These are phyloP conservation scores for Loripinus fragilis DNA, from an alignment of 2,888 invertebrate genomes.

Conservation along the genomic window DNA sequence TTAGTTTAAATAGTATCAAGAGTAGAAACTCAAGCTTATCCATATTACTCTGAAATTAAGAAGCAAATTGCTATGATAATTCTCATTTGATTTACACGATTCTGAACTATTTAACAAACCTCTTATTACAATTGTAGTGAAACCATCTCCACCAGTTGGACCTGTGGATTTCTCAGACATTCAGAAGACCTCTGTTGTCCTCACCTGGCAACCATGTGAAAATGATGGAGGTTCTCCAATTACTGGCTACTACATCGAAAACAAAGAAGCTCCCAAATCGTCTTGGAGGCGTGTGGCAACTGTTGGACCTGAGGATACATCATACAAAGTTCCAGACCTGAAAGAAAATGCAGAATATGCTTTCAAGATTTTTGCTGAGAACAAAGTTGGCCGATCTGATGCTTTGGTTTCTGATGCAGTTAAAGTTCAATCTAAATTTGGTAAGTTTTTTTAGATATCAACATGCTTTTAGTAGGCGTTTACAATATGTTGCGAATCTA, in stretches of 20 bases:
- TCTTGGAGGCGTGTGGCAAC: conserved; percentile 73
- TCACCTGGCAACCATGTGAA: conserved; percentile 75
- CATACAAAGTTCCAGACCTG: conserved; percentile 85
- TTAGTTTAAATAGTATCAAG: no score
- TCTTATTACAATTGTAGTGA: conserved; percentile 67
- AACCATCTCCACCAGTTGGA: conserved; percentile 73
- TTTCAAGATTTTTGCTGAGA: conserved; percentile 93
- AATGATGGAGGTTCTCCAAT: conserved; percentile 92
- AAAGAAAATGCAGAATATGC: conserved; percentile 92
- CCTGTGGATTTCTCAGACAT: conserved; percentile 73
- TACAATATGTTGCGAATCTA: no score
- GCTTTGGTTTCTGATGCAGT: conserved; percentile 83
- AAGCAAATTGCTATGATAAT: conserved; percentile 85
- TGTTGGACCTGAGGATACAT: conserved; percentile 86
- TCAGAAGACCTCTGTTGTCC: conserved; percentile 64
- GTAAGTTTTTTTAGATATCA: no score
- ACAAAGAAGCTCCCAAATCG: conserved; percentile 86
- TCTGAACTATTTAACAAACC: conserved; percentile 94
- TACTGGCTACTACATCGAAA: conserved; percentile 91
- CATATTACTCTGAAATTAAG: no score
- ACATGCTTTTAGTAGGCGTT: no score
- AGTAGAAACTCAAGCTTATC: no score
- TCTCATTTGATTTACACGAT: conserved; percentile 88
- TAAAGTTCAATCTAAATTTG: conserved; percentile 77
- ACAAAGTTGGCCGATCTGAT: conserved; percentile 93